Evolutionary conservation across 2,113 vertebrate genomes (phyloP).

Genomic region (Laticauda colubrina): DNA sequence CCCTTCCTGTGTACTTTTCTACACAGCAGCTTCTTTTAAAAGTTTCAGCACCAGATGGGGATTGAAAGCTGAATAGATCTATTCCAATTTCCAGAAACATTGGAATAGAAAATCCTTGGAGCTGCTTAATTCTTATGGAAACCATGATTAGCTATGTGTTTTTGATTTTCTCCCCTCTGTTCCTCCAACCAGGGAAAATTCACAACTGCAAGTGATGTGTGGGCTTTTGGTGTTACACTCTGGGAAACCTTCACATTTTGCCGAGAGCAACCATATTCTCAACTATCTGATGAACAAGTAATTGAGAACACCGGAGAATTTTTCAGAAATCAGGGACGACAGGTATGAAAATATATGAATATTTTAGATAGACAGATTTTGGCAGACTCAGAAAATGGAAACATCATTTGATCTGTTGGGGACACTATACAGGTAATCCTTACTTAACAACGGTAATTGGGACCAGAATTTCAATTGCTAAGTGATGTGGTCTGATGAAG

Average conservation of each 20-base stretch:
- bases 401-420: not conserved
- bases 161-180: not conserved
- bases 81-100: not conserved
- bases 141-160: not conserved
- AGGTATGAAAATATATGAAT: conserved; percentile 67
- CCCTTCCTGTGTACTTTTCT: not conserved
- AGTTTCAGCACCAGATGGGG: not conserved
- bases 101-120: too few relatives aligned
- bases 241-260: conserved; percentile 96
- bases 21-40: not conserved
- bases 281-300: conserved; percentile 93
- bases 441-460: not conserved
- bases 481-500: not conserved
- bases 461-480: not conserved
- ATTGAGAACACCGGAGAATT: conserved; percentile 98
- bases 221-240: conserved; percentile 92
- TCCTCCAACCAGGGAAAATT: conserved; percentile 86
- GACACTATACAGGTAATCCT: not conserved
- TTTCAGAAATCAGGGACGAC: conserved; percentile 91
- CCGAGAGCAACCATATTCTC: conserved; percentile 89
- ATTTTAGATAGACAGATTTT: fast-evolving
- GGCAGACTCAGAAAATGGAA: not conserved
- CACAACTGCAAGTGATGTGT: conserved; percentile 94
- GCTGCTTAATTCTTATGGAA: not conserved
- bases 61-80: not conserved